Evolutionary conservation across 2,113 vertebrate species (phyloP).

Genomic region (Urocolius indicus): DNA sequence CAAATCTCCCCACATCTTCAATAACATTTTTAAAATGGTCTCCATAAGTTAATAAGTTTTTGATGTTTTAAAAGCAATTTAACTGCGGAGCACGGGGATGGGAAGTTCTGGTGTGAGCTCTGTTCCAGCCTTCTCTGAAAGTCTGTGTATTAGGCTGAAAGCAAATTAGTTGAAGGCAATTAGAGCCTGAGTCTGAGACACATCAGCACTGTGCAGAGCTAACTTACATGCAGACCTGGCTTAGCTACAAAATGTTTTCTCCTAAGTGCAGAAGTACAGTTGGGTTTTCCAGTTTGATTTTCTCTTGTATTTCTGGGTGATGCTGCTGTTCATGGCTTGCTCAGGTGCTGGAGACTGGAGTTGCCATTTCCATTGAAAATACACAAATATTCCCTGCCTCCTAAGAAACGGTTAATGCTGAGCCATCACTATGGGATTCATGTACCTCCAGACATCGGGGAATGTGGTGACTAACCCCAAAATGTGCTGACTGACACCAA

Average conservation of each 20-base stretch:
- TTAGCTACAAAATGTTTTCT: neutral
- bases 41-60: neutral
- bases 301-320: neutral
- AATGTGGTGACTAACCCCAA: neutral
- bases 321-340: neutral
- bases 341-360: neutral
- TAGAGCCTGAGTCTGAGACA: neutral
- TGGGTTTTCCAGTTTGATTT: conserved; percentile 32
- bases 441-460: conserved; percentile 63
- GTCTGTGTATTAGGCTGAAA: neutral
- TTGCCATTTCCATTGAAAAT: neutral
- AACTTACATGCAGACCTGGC: neutral
- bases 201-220: rapidly evolving
- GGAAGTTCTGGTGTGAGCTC: neutral
- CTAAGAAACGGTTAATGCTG: neutral
- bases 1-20: neutral
- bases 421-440: conserved; percentile 41
- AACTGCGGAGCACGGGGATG: neutral
- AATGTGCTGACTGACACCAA: no score
- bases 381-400: neutral
- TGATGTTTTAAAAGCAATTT: neutral
- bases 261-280: neutral
- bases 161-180: no score
- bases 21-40: neutral
- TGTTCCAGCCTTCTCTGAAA: neutral